These are phyloP conservation scores for Sepioteuthis lessoniana DNA, from an alignment of 2,888 invertebrate genomes.

Conservation along the genomic window DNA sequence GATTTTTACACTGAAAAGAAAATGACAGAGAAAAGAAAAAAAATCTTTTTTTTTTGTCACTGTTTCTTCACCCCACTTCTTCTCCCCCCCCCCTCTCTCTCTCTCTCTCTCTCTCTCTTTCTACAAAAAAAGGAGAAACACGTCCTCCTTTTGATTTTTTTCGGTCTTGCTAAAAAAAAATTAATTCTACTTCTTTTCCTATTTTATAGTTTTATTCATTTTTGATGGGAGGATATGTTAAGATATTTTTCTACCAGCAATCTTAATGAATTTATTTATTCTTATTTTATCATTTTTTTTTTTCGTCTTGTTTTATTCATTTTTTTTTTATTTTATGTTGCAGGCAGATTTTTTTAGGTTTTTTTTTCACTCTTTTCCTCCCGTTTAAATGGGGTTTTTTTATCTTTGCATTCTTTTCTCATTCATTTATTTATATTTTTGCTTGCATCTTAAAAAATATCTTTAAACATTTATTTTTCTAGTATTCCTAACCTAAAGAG, in stretches of 20 bases:
- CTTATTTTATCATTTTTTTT: too few relatives aligned
- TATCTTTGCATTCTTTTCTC: neutral
- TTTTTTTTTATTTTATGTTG: too few relatives aligned
- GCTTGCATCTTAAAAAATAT: neutral
- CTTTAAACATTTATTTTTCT: neutral
- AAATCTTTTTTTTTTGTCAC: neutral
- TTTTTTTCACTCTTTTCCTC: too few relatives aligned
- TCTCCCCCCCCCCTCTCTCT: neutral
- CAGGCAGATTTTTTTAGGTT: too few relatives aligned
- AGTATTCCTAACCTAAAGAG: neutral
- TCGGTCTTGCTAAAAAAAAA: neutral
- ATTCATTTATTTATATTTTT: neutral
- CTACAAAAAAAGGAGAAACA: neutral
- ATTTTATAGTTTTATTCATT: too few relatives aligned
- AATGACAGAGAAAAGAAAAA: neutral
- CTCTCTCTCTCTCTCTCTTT: neutral
- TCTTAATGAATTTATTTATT: too few relatives aligned
- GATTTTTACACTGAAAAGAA: neutral
- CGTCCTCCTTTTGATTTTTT: neutral
- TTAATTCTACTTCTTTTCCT: neutral
- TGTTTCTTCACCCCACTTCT: neutral
- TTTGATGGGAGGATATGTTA: too few relatives aligned
- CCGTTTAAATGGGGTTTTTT: too few relatives aligned
- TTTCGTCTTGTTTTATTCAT: too few relatives aligned
- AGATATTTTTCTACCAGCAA: too few relatives aligned